Evolutionary conservation across 2,113 vertebrate species (phyloP), one percentile per base, ranked within the genome.

Genomic region (Mus musculus): DNA sequence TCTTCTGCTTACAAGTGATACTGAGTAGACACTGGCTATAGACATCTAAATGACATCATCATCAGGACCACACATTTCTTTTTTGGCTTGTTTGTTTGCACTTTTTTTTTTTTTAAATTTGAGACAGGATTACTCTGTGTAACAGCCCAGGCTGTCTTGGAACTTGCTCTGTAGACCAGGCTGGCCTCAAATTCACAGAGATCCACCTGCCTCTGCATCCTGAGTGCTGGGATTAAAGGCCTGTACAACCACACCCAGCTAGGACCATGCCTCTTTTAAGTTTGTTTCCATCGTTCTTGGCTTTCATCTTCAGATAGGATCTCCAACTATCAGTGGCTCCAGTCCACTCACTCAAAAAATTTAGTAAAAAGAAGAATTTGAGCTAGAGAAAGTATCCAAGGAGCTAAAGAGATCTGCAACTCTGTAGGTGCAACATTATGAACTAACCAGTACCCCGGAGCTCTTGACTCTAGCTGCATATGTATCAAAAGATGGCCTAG

Each of bases 241-340:
- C 0, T 24, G 11, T 2, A 13, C 20, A 3, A 39, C 54, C 11
- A 59, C 20, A 59, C 20, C 73, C 26, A 13, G 14, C 2, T 10
- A 59, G 52, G 26, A 84, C 85, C 26, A 13, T 11, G 1, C 67
- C 33, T 67, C 1, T 77, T 33, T 54, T 81, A 16, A 65, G 17
- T 52, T 91, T 36, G 22, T 11, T 76, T 67, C 59, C 12, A 39
- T 65, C 54, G 24, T 1, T 92, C 54, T 85, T 78, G 63, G 8
- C 5, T 88, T 95, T 67, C n/a, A 78, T 78, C 56, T 88, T 72
- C 56, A 75, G 56, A 39, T 54, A 77, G 42, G 4, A 7, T 59
- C 54, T 75, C 85, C 20, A 12, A 78, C 89, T n/a, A 33, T 2
- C 26, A 20, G 16, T 54, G 93, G 30, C 81, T 94, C 88, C 46